Base-by-base conservation (phyloP, 2,888 invertebrate species). In the Pyrrhia umbra region DNA sequence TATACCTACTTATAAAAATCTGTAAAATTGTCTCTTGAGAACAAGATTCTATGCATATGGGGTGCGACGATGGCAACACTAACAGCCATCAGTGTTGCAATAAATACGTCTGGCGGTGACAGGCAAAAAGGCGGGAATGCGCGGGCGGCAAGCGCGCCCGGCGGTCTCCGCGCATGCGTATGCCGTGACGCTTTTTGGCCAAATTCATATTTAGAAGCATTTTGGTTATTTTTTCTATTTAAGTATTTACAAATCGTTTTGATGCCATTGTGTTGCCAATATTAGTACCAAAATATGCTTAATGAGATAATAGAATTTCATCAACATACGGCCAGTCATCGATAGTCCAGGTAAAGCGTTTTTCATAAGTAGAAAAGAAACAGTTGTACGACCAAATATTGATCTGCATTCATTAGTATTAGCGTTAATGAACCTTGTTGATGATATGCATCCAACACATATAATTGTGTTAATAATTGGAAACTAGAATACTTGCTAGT, bases 101-200 rank as follows among this genome's bases (percentile, higher is more conserved):
- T 93, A 93, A 93, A 94, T 92, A 93, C 89, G 88, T 90, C 87
- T 83, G 77, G 46, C 81, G 83, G 85, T 88, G 88, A 86, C 87
- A 83, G 83, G 79, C 87, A 93, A 93, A 93, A 94, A 93, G 89
- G 86, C 84, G 88, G 90, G 92, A 92, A 93, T 92, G 89, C 83
- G 80, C 74, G 75, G 80, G 73, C 73, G 58, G 59, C 72, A 66
- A 68, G 84, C 91, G 88, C 89, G 89, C 86, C 89, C 88, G 91
- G 92, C 92, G 92, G 92, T 90, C 92, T 88, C 85, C 78, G 79
- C 80, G 81, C 84, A 83, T 84, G 83, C 82, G 81, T 84, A 83
- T 83, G 82, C 82, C 82, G 83, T 83, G 82, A 85, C 86, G 85
- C 87, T 92, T 92, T 92, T 92, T 91, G 79, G 79, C 78, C 84